These are phyloP conservation scores for Drosophila emarginata DNA, from an alignment of 2,888 invertebrate species.

Conservation along the genomic window DNA sequence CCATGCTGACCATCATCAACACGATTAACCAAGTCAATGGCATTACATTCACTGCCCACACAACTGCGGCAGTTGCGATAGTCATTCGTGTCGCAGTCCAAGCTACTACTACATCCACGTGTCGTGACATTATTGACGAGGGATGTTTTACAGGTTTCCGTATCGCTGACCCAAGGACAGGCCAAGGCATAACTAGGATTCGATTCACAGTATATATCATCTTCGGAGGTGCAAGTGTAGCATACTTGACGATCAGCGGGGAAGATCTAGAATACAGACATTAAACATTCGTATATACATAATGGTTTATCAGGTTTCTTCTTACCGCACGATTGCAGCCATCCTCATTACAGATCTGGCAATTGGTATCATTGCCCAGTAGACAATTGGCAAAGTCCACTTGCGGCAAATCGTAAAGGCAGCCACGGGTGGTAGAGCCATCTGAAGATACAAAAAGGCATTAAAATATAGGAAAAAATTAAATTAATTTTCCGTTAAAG, in stretches of 20 bases:
- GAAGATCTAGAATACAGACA: constrained; percentile 60
- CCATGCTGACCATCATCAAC: constrained; percentile 76
- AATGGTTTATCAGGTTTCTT: too few species aligned
- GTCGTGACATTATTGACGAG: constrained; percentile 66
- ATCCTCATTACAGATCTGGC: constrained; percentile 60
- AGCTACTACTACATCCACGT: constrained; percentile 75
- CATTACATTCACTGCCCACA: constrained; percentile 68
- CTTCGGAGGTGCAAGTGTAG: constrained; percentile 68
- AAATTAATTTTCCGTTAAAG: not conserved
- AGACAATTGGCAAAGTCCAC: constrained; percentile 70
- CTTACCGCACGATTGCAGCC: constrained; percentile 78
- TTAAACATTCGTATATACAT: too few species aligned
- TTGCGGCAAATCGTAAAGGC: constrained; percentile 64
- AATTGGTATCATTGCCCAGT: constrained; percentile 66
- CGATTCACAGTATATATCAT: constrained; percentile 72
- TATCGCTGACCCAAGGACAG: constrained; percentile 61
- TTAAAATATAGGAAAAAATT: not conserved
- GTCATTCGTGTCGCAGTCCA: constrained; percentile 67
- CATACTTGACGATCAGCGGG: constrained; percentile 76
- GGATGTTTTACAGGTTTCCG: constrained; percentile 70
- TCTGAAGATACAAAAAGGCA: constrained; percentile 38
- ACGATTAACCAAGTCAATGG: constrained; percentile 72
- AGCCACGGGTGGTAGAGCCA: constrained; percentile 75
- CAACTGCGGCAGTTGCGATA: constrained; percentile 75
- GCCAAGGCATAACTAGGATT: constrained; percentile 52